phyloP scores from a whole-genome alignment of 2,797 vertebrate genomes.

The Microctenopoma stevenorrisi region DNA sequence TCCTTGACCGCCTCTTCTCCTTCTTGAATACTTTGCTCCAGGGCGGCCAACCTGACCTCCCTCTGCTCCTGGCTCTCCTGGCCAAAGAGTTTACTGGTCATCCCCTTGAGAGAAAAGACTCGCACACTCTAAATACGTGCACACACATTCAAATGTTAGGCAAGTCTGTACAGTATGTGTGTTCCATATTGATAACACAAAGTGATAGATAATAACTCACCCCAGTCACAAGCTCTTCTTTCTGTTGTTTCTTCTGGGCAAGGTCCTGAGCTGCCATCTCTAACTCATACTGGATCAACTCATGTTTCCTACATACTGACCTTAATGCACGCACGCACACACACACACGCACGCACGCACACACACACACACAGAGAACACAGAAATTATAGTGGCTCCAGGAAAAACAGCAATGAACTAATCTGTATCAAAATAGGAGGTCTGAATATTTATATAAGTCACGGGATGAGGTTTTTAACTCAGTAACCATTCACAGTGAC shows the following conservation, averaged over 20 bases:
- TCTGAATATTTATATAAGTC: not conserved
- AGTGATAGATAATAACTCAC: slow-evolving; percentile 75
- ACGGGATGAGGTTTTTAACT: too few relatives aligned
- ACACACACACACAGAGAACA: too few relatives aligned
- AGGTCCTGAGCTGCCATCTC: slow-evolving; percentile 92
- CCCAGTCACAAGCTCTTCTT: slow-evolving; percentile 93
- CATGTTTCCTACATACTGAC: slow-evolving; percentile 95
- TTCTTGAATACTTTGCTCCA: slow-evolving; percentile 94
- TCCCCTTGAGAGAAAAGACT: slow-evolving; percentile 96
- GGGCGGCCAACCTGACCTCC: slow-evolving; percentile 89
- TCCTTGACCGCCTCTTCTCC: slow-evolving; percentile 89
- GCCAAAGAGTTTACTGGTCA: slow-evolving; percentile 97
- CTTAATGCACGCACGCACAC: slow-evolving; percentile 70
- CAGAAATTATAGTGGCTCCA: not conserved
- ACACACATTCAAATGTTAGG: slow-evolving; percentile 5
- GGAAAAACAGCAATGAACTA: not conserved
- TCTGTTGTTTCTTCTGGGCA: slow-evolving; percentile 93
- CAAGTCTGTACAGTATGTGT: too few relatives aligned
- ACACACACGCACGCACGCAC: not conserved
- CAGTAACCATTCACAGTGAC: too few relatives aligned
- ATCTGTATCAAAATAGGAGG: not conserved
- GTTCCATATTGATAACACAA: not conserved
- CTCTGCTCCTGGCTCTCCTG: slow-evolving; percentile 96
- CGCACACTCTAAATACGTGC: slow-evolving; percentile 87
- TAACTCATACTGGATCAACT: slow-evolving; percentile 95